Percentiles rank a stretch among this genome's conserved stretches.
Evolutionary conservation across 2,797 vertebrate genomes (phyloP).

Genomic region (Falco berigora): DNA sequence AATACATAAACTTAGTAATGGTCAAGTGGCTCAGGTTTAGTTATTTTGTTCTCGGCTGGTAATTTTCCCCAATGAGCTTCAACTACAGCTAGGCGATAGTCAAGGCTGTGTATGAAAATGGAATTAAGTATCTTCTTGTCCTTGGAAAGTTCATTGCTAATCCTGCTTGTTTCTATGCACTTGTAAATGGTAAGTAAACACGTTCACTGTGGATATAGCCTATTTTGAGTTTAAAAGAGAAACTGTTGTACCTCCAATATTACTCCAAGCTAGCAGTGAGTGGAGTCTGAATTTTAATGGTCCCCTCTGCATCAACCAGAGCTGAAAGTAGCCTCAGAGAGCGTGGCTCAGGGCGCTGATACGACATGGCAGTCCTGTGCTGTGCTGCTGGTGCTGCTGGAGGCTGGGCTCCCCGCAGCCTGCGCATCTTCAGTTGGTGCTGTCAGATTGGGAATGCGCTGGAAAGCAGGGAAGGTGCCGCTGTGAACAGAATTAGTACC

Average conservation of each 20-base stretch:
- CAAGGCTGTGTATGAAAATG: neutral
- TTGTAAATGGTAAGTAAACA: neutral
- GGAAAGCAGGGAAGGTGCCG: neutral
- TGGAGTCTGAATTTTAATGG: neutral
- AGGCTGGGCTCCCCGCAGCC: neutral
- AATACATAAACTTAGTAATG: neutral
- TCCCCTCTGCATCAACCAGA: neutral
- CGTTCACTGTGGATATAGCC: neutral
- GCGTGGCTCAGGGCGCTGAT: accelerated
- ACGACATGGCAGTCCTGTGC: neutral
- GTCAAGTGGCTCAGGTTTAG: neutral
- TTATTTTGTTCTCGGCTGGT: neutral
- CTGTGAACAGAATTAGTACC: slow-evolving; percentile 22
- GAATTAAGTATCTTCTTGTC: neutral
- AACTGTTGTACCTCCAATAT: neutral
- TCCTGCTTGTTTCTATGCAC: neutral
- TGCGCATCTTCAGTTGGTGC: neutral
- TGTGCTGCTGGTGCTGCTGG: neutral
- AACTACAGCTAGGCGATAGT: neutral
- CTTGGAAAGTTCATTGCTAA: slow-evolving; percentile 38
- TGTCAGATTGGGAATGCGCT: neutral
- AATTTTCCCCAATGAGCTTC: neutral
- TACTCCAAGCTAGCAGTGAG: neutral
- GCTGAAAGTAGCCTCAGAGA: neutral
- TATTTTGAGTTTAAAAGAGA: neutral